Evolutionary conservation across 2,797 vertebrate species (phyloP).

Genomic region (Otolemur crassicaudatus): DNA sequence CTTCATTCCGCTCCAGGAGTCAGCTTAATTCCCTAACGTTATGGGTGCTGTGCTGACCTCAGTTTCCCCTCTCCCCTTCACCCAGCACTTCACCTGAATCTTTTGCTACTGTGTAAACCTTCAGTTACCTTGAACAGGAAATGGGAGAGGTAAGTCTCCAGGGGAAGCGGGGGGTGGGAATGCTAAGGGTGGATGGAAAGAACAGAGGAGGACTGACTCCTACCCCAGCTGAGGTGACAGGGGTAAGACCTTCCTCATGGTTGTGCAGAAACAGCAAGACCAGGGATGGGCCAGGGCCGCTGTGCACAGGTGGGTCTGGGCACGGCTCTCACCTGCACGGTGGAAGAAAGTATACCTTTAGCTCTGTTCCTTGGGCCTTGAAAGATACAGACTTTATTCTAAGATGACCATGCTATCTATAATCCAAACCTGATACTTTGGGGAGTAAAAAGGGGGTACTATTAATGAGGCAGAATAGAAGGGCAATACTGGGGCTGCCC

Average conservation of each 20-base stretch:
- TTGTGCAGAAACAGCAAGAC: not conserved
- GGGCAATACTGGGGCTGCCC: not conserved
- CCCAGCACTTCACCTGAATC: not conserved
- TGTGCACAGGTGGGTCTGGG: not conserved
- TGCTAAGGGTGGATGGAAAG: not conserved
- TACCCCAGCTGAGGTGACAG: not conserved
- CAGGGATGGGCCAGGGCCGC: too few species aligned
- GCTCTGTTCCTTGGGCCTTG: not conserved
- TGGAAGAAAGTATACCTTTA: not conserved
- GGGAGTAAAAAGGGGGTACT: not conserved
- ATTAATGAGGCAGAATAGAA: not conserved
- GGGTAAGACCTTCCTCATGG: not conserved
- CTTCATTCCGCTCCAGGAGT: not conserved
- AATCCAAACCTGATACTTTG: not conserved
- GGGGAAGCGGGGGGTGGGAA: not conserved
- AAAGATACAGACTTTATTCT: not conserved
- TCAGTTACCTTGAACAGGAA: not conserved
- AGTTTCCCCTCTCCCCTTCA: not conserved
- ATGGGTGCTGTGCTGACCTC: not conserved
- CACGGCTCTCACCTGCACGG: not conserved
- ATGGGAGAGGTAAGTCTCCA: not conserved
- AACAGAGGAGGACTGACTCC: not conserved
- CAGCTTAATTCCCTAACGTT: not conserved
- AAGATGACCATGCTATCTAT: not conserved
- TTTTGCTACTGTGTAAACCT: not conserved